phyloP scores from a whole-genome alignment of 1,140 invertebrate genomes.

The Eueides isabella region DNA sequence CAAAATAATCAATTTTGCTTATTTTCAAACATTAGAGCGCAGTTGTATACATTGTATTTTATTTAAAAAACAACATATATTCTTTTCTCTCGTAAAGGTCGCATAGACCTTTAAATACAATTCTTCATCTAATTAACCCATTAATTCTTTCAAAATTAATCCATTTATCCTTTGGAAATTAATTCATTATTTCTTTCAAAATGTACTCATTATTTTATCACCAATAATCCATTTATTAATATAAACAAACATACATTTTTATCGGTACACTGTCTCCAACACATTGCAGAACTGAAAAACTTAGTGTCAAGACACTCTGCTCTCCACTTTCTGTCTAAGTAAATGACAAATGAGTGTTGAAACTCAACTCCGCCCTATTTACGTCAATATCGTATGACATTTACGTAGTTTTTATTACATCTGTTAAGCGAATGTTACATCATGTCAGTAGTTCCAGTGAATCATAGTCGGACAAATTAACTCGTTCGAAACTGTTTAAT shows the following conservation, averaged over 20 bases:
- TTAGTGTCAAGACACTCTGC: neutral
- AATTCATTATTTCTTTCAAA: no score
- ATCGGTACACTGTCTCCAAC: neutral
- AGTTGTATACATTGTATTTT: no score
- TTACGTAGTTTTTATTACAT: neutral
- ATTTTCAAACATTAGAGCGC: no score
- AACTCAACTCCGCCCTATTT: neutral
- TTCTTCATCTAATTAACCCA: no score
- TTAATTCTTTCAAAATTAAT: no score
- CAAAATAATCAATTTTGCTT: no score
- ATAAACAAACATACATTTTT: neutral
- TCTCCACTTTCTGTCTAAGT: neutral
- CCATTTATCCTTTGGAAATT: no score
- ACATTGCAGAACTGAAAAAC: neutral
- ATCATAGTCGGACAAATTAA: neutral
- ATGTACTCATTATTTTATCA: no score
- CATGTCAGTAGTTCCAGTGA: neutral
- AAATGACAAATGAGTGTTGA: neutral
- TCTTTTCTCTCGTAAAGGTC: no score
- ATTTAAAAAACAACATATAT: no score
- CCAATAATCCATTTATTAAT: neutral
- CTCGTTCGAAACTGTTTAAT: neutral
- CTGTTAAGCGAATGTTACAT: slow-evolving; percentile 4
- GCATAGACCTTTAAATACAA: no score
- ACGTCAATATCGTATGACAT: neutral